Conservation (phyloP, 2,888 invertebrate genomes). For the Oxycera nigricornis region DNA sequence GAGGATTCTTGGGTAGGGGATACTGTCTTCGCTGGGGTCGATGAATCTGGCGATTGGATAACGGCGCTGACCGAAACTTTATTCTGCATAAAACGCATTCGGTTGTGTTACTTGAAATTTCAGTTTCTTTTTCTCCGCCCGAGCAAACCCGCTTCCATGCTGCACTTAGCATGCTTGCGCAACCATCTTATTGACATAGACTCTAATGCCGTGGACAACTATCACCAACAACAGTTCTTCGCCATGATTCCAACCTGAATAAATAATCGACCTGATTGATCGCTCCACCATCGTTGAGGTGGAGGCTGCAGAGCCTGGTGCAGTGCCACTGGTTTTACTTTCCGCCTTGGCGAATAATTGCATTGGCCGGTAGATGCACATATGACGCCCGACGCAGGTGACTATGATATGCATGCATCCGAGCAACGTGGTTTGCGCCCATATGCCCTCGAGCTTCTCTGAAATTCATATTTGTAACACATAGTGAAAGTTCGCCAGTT, state of each 20-base stretch:
- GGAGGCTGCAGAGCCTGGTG: not conserved
- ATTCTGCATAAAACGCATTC: no score
- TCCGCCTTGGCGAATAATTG: not conserved
- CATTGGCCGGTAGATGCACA: not conserved
- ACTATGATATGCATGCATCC: not conserved
- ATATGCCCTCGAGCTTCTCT: not conserved
- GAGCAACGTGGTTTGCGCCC: not conserved
- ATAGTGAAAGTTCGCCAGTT: slow-evolving; percentile 21
- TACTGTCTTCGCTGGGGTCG: not conserved
- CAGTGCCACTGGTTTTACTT: slow-evolving; percentile 10
- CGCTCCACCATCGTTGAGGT: not conserved
- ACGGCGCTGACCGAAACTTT: no score
- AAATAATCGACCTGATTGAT: not conserved
- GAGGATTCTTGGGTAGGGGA: not conserved
- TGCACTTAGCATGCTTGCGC: no score
- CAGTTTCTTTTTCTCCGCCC: not conserved
- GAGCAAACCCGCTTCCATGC: not conserved
- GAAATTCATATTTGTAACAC: not conserved
- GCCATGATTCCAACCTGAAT: not conserved
- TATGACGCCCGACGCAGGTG: not conserved
- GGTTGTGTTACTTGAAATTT: no score
- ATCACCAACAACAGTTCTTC: not conserved
- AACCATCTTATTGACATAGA: no score
- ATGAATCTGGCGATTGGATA: not conserved
- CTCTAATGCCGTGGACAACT: no score